A percentile compares a stretch with the other conserved stretches of the same genome.
Evolutionary conservation across 2,113 vertebrate species (phyloP).

Genomic region (Anser cygnoides): DNA sequence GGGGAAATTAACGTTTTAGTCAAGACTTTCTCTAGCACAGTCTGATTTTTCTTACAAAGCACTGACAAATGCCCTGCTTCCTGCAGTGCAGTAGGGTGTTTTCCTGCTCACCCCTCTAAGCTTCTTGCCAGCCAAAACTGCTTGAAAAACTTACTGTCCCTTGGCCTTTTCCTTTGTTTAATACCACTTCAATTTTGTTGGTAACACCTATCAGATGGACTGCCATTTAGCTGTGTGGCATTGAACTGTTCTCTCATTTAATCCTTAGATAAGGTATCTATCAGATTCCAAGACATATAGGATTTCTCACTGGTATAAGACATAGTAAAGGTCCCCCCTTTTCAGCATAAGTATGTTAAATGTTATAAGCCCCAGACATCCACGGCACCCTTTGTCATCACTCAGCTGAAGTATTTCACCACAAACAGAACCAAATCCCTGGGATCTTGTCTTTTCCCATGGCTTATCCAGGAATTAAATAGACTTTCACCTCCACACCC

Average conservation of each 20-base stretch:
- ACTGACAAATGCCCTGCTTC: not conserved
- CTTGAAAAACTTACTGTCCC: not conserved
- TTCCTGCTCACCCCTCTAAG: not conserved
- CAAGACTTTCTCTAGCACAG: not conserved
- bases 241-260: not conserved
- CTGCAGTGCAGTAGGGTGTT: accelerated
- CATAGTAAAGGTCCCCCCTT: not conserved
- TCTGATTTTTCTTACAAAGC: not conserved
- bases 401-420: not conserved
- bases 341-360: not conserved
- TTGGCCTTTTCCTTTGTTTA: not conserved
- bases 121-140: not conserved
- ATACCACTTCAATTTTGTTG: not conserved
- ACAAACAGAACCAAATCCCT: not conserved
- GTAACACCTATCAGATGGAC: not conserved
- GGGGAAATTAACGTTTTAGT: not conserved
- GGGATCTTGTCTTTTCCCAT: not conserved
- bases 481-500: not conserved
- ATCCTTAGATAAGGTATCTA: not conserved
- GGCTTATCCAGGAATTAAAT: not conserved
- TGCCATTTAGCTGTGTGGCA: not conserved
- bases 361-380: not conserved
- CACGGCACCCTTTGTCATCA: not conserved
- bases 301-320: not conserved
- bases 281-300: not conserved